Evolutionary conservation across 2,888 invertebrate species (phyloP), one percentile per base, ranked within the genome.

Genomic region (Epiblema foenella): DNA sequence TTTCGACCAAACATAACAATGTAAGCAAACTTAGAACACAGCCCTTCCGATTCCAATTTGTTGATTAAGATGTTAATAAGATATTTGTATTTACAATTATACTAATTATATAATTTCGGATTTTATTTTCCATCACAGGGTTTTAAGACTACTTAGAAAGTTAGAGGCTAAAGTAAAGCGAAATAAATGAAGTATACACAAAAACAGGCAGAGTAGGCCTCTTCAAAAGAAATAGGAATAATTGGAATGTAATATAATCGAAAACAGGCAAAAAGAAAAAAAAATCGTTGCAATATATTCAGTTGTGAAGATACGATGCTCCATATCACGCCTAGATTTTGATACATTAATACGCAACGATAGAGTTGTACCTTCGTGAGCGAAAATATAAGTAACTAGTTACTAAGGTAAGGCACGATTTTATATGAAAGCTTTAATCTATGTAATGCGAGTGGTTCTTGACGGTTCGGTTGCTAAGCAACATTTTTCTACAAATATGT

Each of bases 71-170:
- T 15, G 8, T 46, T n/a, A 8, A n/a, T 46, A 46, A n/a, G 0
- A 46, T 46, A n/a, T n/a, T 46, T n/a, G n/a, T 46, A 46, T n/a
- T 46, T 46, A 46, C 46, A 46, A n/a, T n/a, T n/a, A n/a, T n/a
- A n/a, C n/a, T n/a, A n/a, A n/a, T n/a, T n/a, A n/a, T n/a, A n/a
- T n/a, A n/a, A n/a, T n/a, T n/a, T n/a, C n/a, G n/a, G n/a, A n/a
- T 24, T 33, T 8, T 33, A 33, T 33, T 8, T 33, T 33, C 33
- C 33, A 5, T 8, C 7, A 33, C 33, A 33, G 9, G 33, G 33
- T 33, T 33, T 33, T 33, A 33, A 8, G 5, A 33, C 5, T 33
- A 33, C 9, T 33, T 33, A 33, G 0, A 33, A 33, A 33, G 33
- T 8, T 33, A 5, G 9, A 33, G 33, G 33, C 9, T 8, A 33